A percentile compares a stretch with the other conserved stretches of the same genome.
Conservation (phyloP, 2,113 vertebrate species). For the Cacatua alba region DNA sequence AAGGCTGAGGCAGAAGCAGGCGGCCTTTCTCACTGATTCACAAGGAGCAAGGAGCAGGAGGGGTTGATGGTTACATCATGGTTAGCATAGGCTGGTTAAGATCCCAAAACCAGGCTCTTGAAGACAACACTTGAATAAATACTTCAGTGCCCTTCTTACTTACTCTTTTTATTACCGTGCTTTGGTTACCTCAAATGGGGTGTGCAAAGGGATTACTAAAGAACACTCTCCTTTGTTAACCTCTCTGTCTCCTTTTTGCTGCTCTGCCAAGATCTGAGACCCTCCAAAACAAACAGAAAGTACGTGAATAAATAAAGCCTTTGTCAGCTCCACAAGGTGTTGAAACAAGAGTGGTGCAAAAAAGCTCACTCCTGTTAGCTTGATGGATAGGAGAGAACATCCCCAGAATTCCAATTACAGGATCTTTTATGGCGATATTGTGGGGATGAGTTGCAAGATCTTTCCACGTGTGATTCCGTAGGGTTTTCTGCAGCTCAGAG, state of each 20-base stretch:
- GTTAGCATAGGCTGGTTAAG: neutral
- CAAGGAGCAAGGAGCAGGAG: neutral
- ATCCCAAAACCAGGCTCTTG: neutral
- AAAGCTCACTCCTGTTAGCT: rapidly evolving
- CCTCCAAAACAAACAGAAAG: slow-evolving; percentile 33
- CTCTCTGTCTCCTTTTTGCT: neutral
- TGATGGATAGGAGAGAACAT: neutral
- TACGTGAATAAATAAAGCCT: neutral
- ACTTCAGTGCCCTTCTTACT: neutral
- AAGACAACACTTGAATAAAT: neutral
- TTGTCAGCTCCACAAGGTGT: neutral
- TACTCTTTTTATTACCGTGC: neutral
- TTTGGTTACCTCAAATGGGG: neutral
- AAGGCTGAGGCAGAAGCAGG: neutral
- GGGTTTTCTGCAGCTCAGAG: neutral
- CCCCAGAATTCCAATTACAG: neutral
- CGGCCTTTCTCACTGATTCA: neutral
- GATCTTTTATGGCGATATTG: neutral
- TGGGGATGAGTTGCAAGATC: neutral
- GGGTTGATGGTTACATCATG: rapidly evolving
- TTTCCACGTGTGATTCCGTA: neutral
- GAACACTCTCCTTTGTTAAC: slow-evolving; percentile 2
- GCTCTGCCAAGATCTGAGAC: neutral
- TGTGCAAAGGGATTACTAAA: neutral
- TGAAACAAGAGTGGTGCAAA: neutral